Evolutionary conservation across 2,888 invertebrate genomes (phyloP).

Genomic region (Napeogenes sylphis): DNA sequence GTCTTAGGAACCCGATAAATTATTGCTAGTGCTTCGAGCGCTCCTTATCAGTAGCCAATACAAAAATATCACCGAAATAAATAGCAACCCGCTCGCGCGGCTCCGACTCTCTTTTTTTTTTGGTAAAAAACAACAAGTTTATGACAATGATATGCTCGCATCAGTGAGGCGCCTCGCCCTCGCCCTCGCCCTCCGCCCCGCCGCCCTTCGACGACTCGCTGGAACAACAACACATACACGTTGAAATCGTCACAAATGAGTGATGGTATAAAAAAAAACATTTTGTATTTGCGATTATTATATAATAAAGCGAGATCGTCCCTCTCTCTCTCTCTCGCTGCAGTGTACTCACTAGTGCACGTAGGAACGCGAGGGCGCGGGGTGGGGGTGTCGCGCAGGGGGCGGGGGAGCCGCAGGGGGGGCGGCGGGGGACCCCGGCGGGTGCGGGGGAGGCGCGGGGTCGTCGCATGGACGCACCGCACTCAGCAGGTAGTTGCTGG

Average conservation of each 20-base stretch:
- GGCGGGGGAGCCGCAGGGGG: slow-evolving; percentile 43
- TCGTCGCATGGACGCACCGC: slow-evolving; percentile 63
- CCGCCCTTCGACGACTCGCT: slow-evolving; percentile 55
- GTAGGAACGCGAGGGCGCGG: slow-evolving; percentile 14
- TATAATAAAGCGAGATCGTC: no score
- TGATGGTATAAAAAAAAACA: no score
- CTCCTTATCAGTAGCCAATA: slow-evolving; percentile 75
- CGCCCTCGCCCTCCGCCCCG: slow-evolving; percentile 34
- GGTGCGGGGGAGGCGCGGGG: slow-evolving; percentile 37
- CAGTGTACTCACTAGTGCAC: slow-evolving; percentile 25
- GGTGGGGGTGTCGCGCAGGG: slow-evolving; percentile 6
- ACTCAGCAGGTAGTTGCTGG: slow-evolving; percentile 70
- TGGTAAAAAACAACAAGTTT: slow-evolving; percentile 71
- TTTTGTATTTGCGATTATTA: no score
- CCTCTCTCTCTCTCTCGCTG: no score
- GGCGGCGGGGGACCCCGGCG: slow-evolving; percentile 34
- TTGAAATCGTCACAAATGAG: no score
- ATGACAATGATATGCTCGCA: slow-evolving; percentile 63
- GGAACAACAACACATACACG: slow-evolving; percentile 27
- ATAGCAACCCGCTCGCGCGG: slow-evolving; percentile 60
- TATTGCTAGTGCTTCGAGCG: slow-evolving; percentile 74
- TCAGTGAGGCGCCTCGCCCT: slow-evolving; percentile 49
- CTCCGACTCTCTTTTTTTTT: slow-evolving; percentile 48
- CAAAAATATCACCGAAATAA: slow-evolving; percentile 78
- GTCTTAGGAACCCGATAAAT: slow-evolving; percentile 78